Percentiles rank a stretch among this genome's conserved stretches.
Evolutionary conservation across 2,113 vertebrate species (phyloP).

Genomic region (Cervus canadensis): DNA sequence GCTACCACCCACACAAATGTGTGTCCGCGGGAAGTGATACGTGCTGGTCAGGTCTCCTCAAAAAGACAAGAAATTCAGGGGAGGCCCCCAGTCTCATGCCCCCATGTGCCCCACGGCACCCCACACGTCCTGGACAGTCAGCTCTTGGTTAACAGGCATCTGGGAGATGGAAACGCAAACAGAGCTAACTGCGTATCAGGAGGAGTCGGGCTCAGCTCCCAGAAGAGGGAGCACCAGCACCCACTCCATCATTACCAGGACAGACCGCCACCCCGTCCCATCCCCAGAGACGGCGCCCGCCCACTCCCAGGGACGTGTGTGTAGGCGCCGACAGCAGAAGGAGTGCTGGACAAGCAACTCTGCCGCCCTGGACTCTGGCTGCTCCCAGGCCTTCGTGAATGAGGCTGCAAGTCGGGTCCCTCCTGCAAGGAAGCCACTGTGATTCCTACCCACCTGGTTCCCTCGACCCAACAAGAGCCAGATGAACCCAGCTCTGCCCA

Average conservation of each 20-base stretch:
- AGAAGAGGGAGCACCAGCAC: neutral
- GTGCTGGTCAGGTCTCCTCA: neutral
- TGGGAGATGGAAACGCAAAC: neutral
- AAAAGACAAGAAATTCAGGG: neutral
- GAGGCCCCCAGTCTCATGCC: neutral
- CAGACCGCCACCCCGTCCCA: neutral
- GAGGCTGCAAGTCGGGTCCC: neutral
- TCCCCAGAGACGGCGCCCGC: neutral
- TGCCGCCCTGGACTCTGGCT: neutral
- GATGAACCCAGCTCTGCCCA: constrained; percentile 23
- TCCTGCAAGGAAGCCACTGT: neutral
- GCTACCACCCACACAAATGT: neutral
- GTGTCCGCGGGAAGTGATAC: neutral
- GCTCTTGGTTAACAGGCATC: neutral
- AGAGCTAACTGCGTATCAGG: neutral
- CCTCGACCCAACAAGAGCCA: neutral
- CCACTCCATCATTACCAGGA: neutral
- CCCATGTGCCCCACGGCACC: neutral
- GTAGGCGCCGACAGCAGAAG: neutral
- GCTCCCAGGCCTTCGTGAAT: neutral
- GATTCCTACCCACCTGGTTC: neutral
- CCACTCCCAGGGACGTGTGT: neutral
- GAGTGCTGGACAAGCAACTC: neutral
- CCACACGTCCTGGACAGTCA: neutral
- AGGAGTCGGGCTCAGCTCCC: neutral